These are phyloP conservation scores for Nomada fucata DNA, from an alignment of 2,888 invertebrate genomes.

Conservation along the genomic window DNA sequence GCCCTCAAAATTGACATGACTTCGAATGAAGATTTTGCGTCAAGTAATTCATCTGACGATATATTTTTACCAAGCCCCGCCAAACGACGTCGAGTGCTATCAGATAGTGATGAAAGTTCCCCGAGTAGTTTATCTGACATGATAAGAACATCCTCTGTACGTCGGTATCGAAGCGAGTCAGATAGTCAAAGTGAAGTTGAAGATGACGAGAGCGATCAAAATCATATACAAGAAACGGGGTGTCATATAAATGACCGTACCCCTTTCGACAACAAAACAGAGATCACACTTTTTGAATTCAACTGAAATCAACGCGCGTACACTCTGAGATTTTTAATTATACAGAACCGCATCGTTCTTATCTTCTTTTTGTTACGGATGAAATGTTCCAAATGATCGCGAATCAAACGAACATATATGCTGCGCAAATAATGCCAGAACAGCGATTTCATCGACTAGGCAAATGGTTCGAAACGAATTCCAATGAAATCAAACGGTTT, in stretches of 20 bases:
- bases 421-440: slow-evolving; percentile 41
- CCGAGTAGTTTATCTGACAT: slow-evolving; percentile 22
- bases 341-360: slow-evolving; percentile 55
- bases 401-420: slow-evolving; percentile 46
- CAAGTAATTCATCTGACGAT: slow-evolving; percentile 26
- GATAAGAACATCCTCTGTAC: slow-evolving; percentile 49
- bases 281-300: slow-evolving; percentile 34
- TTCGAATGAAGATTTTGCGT: slow-evolving; percentile 28
- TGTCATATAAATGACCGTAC: slow-evolving; percentile 4
- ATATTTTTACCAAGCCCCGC: slow-evolving; percentile 26
- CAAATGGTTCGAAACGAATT: slow-evolving; percentile 68
- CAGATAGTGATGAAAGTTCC: slow-evolving; percentile 23
- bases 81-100: slow-evolving; percentile 27
- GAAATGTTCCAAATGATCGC: slow-evolving; percentile 52
- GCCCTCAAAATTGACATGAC: slow-evolving; percentile 14
- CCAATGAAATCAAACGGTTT: slow-evolving; percentile 44
- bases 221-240: slow-evolving; percentile 32
- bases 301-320: slow-evolving; percentile 36
- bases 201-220: slow-evolving; percentile 35
- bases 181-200: slow-evolving; percentile 50
- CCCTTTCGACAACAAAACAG: slow-evolving; percentile 3
- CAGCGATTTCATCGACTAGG: slow-evolving; percentile 45
- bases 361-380: slow-evolving; percentile 42
- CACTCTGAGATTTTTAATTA: slow-evolving; percentile 45
- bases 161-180: slow-evolving; percentile 47